Base-by-base conservation (phyloP, 2,888 invertebrate species). In the Heliconius ismenius region DNA sequence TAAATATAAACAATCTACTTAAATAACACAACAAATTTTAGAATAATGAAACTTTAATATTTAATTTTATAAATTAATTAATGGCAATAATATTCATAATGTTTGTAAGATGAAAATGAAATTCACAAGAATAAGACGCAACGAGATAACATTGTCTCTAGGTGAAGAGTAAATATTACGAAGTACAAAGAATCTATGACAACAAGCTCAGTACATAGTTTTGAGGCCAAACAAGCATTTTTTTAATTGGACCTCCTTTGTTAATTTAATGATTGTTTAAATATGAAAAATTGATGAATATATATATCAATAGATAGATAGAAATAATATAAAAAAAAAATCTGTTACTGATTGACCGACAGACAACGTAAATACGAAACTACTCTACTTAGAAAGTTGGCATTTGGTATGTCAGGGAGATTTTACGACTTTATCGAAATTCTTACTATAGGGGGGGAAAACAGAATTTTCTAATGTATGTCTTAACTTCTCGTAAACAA, bases 121-220 rank as follows among this genome's bases (percentile, higher is more conserved):
- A 24, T 24, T 67, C 15, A 6, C 24, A 7, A 67, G 9, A 67
- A 67, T 39, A 43, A 67, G 43, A 67, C 67, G 24, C n/a, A 65
- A 24, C 67, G 39, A 67, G 67, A 67, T 67, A 67, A 39, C 67
- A 39, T 39, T 67, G 67, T 67, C 24, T 67, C 67, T 39, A n/a
- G n/a, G 7, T 7, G 24, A 24, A 24, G 39, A 39, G 18, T 3
- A 67, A 67, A 67, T 67, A 67, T 67, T 67, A 67, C 39, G 24
- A 65, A 65, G 64, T 67, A 67, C 65, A 15, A 24, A 39, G 39
- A 15, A 67, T 67, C 24, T 67, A n/a, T n/a, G n/a, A 67, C 39
- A 67, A 67, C 24, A 39, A 24, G 24, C 39, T 67, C 39, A 24
- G 39, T 13, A 39, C 6, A 11, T 15, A 15, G 24, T 39, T 13